Percentiles rank a stretch among this genome's conserved stretches.
phyloP scores from a whole-genome alignment of 2,797 vertebrate species.

The Cossypha niveicapilla region DNA sequence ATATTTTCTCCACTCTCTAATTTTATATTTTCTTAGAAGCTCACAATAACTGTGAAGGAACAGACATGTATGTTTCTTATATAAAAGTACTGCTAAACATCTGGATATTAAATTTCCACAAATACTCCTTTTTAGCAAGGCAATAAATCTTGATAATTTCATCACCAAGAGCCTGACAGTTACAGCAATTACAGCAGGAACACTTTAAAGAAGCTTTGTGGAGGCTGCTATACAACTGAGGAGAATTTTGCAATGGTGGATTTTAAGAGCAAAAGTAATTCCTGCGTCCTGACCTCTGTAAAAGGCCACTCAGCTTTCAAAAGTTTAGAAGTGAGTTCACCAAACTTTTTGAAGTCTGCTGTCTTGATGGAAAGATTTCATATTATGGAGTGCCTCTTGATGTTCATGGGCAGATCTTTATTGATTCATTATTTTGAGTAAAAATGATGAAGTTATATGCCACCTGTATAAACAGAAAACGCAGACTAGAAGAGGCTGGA shows the following conservation, averaged over 20 bases:
- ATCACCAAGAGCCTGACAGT: not conserved
- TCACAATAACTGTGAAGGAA: not conserved
- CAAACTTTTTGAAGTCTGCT: not conserved
- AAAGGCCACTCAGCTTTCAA: not conserved
- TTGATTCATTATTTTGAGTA: not conserved
- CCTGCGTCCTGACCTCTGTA: rapidly evolving
- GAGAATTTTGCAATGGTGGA: not conserved
- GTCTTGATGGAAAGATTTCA: not conserved
- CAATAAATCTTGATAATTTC: not conserved
- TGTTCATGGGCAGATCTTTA: not conserved
- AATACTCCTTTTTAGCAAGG: not conserved
- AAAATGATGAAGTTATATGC: not conserved
- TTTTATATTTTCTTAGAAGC: not conserved
- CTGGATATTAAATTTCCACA: not conserved
- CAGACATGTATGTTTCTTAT: not conserved
- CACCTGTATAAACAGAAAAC: not conserved
- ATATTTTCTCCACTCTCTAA: not conserved
- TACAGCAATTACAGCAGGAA: not conserved
- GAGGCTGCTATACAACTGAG: not conserved
- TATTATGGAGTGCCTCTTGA: not conserved
- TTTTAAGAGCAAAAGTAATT: not conserved
- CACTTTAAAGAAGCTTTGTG: not conserved
- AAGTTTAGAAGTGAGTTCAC: not conserved
- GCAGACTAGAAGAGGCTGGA: not conserved
- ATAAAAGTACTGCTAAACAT: not conserved